Percentiles rank a stretch among this genome's conserved stretches.
These are phyloP conservation scores for Caenorhabditis zanzibari DNA, from an alignment of 2,888 invertebrate species.

Conservation along the genomic window DNA sequence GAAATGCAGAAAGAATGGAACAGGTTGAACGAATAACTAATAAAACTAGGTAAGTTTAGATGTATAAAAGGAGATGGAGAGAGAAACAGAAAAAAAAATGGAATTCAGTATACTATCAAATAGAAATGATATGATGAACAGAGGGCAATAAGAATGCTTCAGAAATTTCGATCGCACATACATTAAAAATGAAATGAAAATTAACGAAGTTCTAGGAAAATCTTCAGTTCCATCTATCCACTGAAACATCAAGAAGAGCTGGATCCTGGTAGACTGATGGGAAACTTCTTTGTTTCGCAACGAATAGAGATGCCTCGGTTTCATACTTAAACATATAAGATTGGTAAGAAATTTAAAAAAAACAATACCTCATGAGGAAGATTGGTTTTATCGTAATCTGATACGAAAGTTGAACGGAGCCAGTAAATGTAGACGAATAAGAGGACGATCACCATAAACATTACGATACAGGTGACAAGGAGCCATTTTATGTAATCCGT, in stretches of 20 bases:
- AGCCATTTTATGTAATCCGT: constrained; percentile 54
- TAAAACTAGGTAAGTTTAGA: constrained; percentile 42
- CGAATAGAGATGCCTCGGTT: constrained; percentile 59
- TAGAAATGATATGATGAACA: constrained; percentile 23
- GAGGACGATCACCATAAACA: constrained; percentile 57
- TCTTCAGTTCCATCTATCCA: constrained; percentile 61
- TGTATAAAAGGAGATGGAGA: constrained; percentile 3
- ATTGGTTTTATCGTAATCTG: constrained; percentile 42
- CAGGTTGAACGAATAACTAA: constrained; percentile 35
- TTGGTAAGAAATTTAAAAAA: neutral
- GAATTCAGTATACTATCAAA: constrained; percentile 35
- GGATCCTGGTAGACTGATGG: constrained; percentile 64
- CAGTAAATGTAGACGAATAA: constrained; percentile 65
- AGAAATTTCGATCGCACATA: neutral
- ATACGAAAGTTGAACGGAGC: constrained; percentile 58
- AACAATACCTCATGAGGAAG: constrained; percentile 44
- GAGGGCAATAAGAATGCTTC: neutral
- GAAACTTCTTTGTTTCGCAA: constrained; percentile 54
- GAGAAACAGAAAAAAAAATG: neutral
- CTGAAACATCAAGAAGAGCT: constrained; percentile 62
- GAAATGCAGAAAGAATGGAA: constrained; percentile 21
- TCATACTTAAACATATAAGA: constrained; percentile 24
- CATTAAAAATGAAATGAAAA: neutral
- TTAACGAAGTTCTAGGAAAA: neutral
- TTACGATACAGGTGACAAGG: constrained; percentile 41